A percentile compares a stretch with the other conserved stretches of the same genome.
These are phyloP conservation scores for Epistrophella euchroma DNA, from an alignment of 2,888 invertebrate species.

Conservation along the genomic window DNA sequence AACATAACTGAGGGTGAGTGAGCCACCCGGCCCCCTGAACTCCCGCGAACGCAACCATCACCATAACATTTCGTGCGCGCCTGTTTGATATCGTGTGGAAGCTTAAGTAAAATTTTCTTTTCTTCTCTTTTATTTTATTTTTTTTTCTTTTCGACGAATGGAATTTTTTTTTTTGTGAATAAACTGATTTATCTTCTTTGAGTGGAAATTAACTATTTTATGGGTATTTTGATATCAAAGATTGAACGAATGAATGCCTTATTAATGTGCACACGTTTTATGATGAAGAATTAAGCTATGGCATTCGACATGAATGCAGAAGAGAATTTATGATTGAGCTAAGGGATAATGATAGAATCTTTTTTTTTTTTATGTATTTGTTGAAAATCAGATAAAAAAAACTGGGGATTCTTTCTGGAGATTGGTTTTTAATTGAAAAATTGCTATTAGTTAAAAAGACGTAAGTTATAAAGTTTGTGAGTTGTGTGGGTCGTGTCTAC, in stretches of 20 bases:
- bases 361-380: constrained; percentile 31
- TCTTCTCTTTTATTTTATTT: too few species aligned
- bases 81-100: constrained; percentile 21
- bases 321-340: constrained; percentile 57
- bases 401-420: not conserved
- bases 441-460: not conserved
- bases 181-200: constrained; percentile 58
- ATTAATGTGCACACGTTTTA: constrained; percentile 56
- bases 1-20: not conserved
- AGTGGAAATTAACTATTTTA: constrained; percentile 68
- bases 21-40: not conserved
- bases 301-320: constrained; percentile 13
- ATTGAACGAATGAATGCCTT: constrained; percentile 60
- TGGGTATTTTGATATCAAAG: constrained; percentile 57
- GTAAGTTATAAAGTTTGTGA: too few species aligned
- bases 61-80: constrained; percentile 11
- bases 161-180: constrained; percentile 11
- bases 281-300: constrained; percentile 30
- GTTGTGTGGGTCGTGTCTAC: too few species aligned
- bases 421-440: constrained; percentile 35
- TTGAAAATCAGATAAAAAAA: constrained; percentile 27
- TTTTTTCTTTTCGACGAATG: constrained; percentile 24
- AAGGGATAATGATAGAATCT: constrained; percentile 39
- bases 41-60: not conserved
- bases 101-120: constrained; percentile 7